Base-by-base conservation (phyloP, 2,888 invertebrate species). In the Ceramica pisi region DNA sequence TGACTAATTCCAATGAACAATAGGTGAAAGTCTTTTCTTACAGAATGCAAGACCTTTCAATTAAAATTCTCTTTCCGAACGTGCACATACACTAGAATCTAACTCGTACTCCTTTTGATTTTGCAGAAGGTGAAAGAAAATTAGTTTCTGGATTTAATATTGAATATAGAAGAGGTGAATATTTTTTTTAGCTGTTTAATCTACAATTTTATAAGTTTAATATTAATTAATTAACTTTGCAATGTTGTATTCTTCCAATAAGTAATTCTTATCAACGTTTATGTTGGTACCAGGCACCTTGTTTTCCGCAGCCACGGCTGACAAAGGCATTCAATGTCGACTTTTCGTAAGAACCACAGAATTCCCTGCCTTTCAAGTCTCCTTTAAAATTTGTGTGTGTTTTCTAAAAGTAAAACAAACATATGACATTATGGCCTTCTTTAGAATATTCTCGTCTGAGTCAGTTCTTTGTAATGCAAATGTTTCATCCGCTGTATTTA, bases 391-490 rank as follows among this genome's bases (percentile, higher is more conserved):
- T 67, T 76, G 41, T n/a, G 65, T 12, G n/a, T 77, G 44, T 81
- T 67, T 79, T 81, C 62, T 48, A 31, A 66, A 81, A 71, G 35
- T 55, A 68, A 83, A 81, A 83, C 80, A 83, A 75, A 83, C 76
- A 83, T 61, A 19, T 41, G 26, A n/a, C 31, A 48, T 55, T 72
- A 59, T 68, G 31, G 23, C 14, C 35, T 72, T 79, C 71, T 59
- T 67, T 56, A 66, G 67, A 81, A 75, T 80, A 68, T 59, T 75
- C 51, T 67, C 46, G 23, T 67, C 57, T 10, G 26, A 21, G 60
- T 69, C 66, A 53, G 23, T 48, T 50, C 35, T 78, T 84, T 86
- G 77, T 78, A 31, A 84, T 84, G 84, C 70, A 78, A 84, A 84
- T 67, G 60, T 59, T 68, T 65, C 64, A 75, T 64, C 59, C 55